phyloP scores from a whole-genome alignment of 1,140 invertebrate genomes.

The Hyposmocoma kahamanoa region DNA sequence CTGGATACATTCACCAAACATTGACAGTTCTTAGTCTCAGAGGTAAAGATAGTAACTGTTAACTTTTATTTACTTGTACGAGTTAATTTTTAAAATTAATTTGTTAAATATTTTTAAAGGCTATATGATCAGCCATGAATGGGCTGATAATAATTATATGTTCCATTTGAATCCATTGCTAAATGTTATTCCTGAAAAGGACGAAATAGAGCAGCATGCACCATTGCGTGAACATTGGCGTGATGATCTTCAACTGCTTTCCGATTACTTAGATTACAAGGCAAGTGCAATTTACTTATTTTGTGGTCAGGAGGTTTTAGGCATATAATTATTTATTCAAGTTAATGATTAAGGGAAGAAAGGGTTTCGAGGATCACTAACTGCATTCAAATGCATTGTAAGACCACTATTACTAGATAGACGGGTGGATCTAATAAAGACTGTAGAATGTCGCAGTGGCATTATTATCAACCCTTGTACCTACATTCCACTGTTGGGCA shows the following conservation, averaged over 20 bases:
- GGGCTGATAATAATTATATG: conserved; percentile 71
- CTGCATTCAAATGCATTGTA: no score
- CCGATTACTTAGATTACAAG: conserved; percentile 77
- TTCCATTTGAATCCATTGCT: conserved; percentile 73
- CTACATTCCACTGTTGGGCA: no score
- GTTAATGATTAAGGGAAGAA: no score
- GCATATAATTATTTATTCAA: no score
- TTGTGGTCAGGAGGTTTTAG: no score
- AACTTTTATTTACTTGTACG: no score
- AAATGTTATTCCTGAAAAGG: conserved; percentile 43
- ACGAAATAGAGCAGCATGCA: conserved; percentile 56
- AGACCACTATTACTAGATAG: no score
- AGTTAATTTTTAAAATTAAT: background rate
- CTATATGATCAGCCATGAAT: conserved; percentile 72
- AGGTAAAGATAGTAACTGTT: conserved; percentile 53
- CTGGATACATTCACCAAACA: conserved; percentile 66
- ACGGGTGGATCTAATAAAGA: no score
- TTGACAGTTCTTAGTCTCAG: conserved; percentile 63
- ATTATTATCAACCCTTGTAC: no score
- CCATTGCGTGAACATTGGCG: conserved; percentile 67
- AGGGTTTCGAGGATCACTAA: no score
- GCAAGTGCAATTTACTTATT: no score
- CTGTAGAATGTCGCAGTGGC: no score
- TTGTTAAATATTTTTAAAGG: conserved; percentile 39
- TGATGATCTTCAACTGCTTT: conserved; percentile 74